Conservation (phyloP, 64 coral and sea anemone genomes). For the Porites australiensis region DNA sequence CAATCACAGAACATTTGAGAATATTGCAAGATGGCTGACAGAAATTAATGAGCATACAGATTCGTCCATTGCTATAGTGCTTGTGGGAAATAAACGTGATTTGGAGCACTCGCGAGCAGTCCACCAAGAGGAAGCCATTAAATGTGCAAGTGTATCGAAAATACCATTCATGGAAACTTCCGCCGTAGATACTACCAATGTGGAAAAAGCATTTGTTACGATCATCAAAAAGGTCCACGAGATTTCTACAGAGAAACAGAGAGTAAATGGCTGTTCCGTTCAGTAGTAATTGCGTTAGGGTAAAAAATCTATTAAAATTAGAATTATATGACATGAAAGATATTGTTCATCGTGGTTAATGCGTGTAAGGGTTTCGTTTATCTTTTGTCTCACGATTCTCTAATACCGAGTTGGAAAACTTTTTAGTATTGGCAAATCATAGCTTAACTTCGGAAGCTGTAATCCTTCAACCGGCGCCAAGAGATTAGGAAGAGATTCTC, state of each 20-base stretch:
- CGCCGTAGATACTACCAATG: slow-evolving; percentile 96
- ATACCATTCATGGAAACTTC: slow-evolving; percentile 97
- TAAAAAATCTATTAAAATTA: no score
- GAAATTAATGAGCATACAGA: slow-evolving; percentile 96
- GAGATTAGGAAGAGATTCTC: no score
- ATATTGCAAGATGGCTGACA: slow-evolving; percentile 89
- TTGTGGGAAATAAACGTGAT: slow-evolving; percentile 99
- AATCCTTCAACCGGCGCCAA: no score
- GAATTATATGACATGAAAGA: no score
- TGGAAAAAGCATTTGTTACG: slow-evolving; percentile 94
- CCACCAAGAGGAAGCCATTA: slow-evolving; percentile 82
- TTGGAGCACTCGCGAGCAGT: slow-evolving; percentile 92
- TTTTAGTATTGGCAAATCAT: no score
- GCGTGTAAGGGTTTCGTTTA: no score
- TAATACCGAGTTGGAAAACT: no score
- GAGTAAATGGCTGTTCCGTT: no score
- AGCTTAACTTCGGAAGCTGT: no score
- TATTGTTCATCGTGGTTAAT: no score
- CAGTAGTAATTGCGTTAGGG: no score
- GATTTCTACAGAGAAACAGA: neutral
- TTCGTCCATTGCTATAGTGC: slow-evolving; percentile 90
- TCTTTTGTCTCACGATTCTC: no score
- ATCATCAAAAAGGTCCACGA: slow-evolving; percentile 96
- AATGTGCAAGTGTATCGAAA: slow-evolving; percentile 82
- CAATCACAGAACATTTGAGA: slow-evolving; percentile 96